Base-by-base conservation (phyloP, 2,888 invertebrate species). In the Acanthopleura granulata region DNA sequence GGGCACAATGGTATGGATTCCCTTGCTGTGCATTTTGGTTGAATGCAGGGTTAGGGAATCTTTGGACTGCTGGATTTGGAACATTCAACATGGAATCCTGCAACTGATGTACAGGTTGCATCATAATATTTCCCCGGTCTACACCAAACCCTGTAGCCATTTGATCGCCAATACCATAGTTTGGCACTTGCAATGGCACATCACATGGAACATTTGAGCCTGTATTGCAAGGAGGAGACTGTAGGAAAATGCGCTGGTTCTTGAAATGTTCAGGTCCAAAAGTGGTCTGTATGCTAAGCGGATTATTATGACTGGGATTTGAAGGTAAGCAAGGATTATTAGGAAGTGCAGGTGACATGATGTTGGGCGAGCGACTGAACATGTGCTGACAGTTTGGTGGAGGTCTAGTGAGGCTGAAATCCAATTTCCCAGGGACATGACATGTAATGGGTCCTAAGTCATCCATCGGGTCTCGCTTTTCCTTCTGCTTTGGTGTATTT, bases 401-500 rank as follows among this genome's bases (percentile, higher is more conserved):
- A 27, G 66, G 66, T 66, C 66, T 22, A 6, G 66, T 66, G 22
- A 66, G 71, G 49, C 80, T 81, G 62, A 80, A 79, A 73, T 82
- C 80, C 66, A 82, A 66, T 72, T 82, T 82, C 0, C 74, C 73
- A 14, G 77, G 75, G 49, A 79, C 80, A 66, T 80, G 78, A 71
- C 77, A 78, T n/a, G 77, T 78, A 30, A 79, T 79, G 15, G 79
- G 77, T 61, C 78, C 77, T n/a, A 78, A 69, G 69, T 79, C 78
- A 66, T 80, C 79, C 29, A 73, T 62, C 40, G 77, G 78, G 70
- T 78, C 79, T 50, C 69, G 25, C 27, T 22, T 70, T n/a, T 74
- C 74, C 29, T 27, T 27, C 66, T 27, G 66, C 25, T 27, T 66
- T 27, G 66, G 66, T 16, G 66, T 27, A 57, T 57, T 57, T 57